A percentile compares a stretch with the other conserved stretches of the same genome.
Conservation (phyloP, 2,797 vertebrate genomes). For the Melanitta fusca region DNA sequence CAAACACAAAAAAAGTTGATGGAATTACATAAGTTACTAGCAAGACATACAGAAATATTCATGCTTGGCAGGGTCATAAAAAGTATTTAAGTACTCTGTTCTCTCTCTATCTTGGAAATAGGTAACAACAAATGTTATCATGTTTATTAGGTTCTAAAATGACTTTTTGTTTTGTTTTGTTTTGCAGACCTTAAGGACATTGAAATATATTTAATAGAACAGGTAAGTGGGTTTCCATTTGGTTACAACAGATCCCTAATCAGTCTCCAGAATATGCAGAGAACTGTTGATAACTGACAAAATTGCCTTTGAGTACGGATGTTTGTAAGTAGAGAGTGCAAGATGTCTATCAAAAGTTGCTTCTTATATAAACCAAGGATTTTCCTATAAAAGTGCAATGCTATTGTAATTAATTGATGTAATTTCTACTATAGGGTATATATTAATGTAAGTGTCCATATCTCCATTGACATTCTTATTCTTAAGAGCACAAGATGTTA, state of each 20-base stretch:
- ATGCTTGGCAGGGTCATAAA: background rate
- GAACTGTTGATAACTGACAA: background rate
- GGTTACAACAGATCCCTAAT: background rate
- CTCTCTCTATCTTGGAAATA: background rate
- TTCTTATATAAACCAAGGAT: background rate
- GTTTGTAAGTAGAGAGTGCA: background rate
- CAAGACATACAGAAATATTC: background rate
- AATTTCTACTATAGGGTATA: background rate
- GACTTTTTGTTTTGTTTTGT: background rate
- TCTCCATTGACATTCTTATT: background rate
- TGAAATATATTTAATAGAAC: background rate
- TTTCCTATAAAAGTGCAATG: background rate
- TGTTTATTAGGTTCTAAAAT: background rate
- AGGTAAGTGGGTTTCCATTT: background rate
- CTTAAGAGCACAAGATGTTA: background rate
- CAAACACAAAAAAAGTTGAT: background rate
- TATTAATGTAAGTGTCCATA: background rate
- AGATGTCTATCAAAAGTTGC: background rate
- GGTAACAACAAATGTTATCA: background rate
- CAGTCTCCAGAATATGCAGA: background rate
- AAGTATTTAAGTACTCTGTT: background rate
- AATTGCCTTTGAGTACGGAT: background rate
- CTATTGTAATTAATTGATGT: background rate
- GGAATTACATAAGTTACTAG: background rate
- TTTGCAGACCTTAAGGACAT: background rate